Conservation (phyloP, 2,797 vertebrate genomes). For the Crenuchus spilurus region DNA sequence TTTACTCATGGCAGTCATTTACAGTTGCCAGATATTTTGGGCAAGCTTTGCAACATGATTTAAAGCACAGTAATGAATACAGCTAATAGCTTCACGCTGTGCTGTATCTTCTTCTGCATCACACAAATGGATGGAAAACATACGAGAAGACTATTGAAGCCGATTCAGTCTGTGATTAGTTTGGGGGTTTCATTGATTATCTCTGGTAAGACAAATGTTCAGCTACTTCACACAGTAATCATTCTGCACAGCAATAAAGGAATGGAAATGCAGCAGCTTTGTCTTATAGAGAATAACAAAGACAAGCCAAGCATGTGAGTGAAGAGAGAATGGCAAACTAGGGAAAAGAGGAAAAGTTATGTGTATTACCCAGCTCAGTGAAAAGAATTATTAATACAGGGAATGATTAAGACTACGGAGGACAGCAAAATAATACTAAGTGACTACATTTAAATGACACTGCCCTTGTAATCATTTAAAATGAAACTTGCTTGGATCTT, state of each 20-base stretch:
- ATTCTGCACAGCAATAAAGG: slow-evolving; percentile 34
- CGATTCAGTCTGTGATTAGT: slow-evolving; percentile 41
- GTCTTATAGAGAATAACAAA: slow-evolving; percentile 22
- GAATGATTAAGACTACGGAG: not conserved
- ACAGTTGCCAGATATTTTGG: slow-evolving; percentile 45
- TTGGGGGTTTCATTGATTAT: slow-evolving; percentile 46
- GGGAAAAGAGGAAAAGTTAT: not conserved
- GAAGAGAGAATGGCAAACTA: not conserved
- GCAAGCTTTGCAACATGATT: slow-evolving; percentile 31
- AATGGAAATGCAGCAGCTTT: slow-evolving; percentile 35
- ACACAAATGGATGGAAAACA: slow-evolving; percentile 32
- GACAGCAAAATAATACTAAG: not conserved
- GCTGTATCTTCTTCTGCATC: slow-evolving; percentile 37
- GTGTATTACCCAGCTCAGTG: not conserved
- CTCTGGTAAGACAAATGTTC: slow-evolving; percentile 28
- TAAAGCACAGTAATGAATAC: slow-evolving; percentile 44
- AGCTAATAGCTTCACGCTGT: slow-evolving; percentile 43
- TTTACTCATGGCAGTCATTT: slow-evolving; percentile 47
- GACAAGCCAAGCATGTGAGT: not conserved
- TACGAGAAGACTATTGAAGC: slow-evolving; percentile 25
- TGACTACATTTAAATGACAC: not conserved
- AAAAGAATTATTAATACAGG: not conserved
- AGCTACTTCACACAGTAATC: slow-evolving; percentile 36
- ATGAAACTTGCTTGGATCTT: too few species aligned
- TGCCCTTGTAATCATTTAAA: not conserved